phyloP scores from a whole-genome alignment of 1,140 invertebrate species.

The Drosophila grimshawi region DNA sequence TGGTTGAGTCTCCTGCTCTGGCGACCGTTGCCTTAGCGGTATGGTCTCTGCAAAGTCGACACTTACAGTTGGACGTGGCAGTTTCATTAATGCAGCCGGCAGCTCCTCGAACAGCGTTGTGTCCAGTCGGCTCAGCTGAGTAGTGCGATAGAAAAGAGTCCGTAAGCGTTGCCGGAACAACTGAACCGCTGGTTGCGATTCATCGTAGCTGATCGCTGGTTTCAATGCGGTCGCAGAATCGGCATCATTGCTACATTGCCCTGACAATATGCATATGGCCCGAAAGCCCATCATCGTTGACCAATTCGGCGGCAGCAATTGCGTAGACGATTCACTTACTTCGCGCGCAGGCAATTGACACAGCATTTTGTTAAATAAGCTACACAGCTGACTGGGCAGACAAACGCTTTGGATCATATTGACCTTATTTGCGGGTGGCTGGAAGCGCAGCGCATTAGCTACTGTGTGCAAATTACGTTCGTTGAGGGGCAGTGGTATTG shows the following conservation, averaged over 20 bases:
- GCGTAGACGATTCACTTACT: neutral
- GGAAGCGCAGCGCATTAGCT: constrained; percentile 28
- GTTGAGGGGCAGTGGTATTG: constrained; percentile 33
- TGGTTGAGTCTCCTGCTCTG: neutral
- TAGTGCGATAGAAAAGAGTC: constrained; percentile 66
- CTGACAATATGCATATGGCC: constrained; percentile 69
- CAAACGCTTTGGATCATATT: constrained; percentile 8
- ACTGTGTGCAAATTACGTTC: constrained; percentile 24
- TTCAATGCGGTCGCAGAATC: neutral
- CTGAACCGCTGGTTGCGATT: constrained; percentile 36
- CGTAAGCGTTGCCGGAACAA: constrained; percentile 67
- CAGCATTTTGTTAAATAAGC: constrained; percentile 43
- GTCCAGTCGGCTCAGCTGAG: constrained; percentile 66
- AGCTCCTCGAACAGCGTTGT: constrained; percentile 40
- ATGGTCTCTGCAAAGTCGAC: neutral
- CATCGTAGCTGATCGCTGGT: constrained; percentile 16
- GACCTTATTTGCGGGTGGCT: neutral
- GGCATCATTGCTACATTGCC: constrained; percentile 22
- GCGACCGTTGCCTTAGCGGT: neutral
- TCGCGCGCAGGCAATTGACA: neutral
- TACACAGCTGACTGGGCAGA: constrained; percentile 29
- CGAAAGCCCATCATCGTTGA: constrained; percentile 75
- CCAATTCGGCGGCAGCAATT: constrained; percentile 66
- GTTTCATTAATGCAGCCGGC: constrained; percentile 28
- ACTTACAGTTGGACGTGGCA: constrained; percentile 19